Conservation (phyloP, 2,888 invertebrate species). For the Agonum fuliginosum region DNA sequence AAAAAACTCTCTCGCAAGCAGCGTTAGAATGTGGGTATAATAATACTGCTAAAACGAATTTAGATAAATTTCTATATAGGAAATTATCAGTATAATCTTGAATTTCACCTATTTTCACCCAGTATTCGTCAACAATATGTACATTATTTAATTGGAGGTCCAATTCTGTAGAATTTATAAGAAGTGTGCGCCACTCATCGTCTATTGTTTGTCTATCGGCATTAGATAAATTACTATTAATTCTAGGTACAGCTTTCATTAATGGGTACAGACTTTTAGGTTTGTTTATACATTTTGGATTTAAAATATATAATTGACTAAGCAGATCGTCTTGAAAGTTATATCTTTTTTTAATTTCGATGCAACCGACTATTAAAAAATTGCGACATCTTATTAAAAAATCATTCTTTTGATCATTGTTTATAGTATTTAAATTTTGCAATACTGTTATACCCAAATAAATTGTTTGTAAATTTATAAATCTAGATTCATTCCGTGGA, state of each 20-base stretch:
- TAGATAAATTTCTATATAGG: constrained; percentile 38
- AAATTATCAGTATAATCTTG: not conserved
- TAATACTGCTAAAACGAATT: constrained; percentile 61
- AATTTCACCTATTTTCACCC: not conserved
- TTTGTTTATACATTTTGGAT: not conserved
- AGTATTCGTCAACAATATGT: not conserved
- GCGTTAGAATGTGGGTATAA: constrained; percentile 62
- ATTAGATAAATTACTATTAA: not conserved
- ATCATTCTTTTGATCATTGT: constrained; percentile 32
- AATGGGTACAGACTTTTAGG: not conserved
- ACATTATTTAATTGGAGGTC: not conserved
- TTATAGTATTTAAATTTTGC: not conserved
- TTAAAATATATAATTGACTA: not conserved
- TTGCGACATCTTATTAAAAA: constrained; percentile 33
- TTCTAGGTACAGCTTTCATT: not conserved
- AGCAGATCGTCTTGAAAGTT: not conserved
- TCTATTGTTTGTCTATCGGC: not conserved
- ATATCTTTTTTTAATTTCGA: constrained; percentile 21
- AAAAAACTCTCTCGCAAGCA: constrained; percentile 62
- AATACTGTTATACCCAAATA: not conserved
- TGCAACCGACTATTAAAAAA: constrained; percentile 5
- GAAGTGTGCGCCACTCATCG: not conserved
- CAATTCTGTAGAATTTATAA: too few species aligned
- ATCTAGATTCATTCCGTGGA: not conserved
- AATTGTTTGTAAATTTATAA: not conserved